Evolutionary conservation across 2,113 vertebrate species (phyloP), one percentile per base, ranked within the genome.

Genomic region (Dunckerocampus dactyliophorus): DNA sequence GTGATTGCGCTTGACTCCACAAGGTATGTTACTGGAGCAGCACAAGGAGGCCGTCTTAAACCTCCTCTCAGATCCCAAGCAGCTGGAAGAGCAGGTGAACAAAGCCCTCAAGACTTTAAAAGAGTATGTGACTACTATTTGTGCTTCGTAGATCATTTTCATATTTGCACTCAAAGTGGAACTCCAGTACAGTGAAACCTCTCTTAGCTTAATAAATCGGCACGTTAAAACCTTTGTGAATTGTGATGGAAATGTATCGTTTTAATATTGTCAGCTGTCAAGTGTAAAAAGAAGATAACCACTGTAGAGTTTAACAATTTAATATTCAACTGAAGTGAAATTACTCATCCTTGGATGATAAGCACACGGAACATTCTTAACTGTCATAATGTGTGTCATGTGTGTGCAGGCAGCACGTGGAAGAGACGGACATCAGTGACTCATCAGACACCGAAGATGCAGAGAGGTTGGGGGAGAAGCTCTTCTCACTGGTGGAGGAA

Each of bases 11-110:
- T 51, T 52, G 54, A 20, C 14, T 52, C 6, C 51, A n/a, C 60
- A 92, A 91, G 54, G 91, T 39, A 92, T 92, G 91, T 76, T 92
- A 46, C 72, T 92, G 53, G 91, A 92, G 72, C 89, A 91, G 78
- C 82, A 86, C 43, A 89, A 88, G 75, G 80, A 90, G 12, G 76
- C 74, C 0, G 77, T 92, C 20, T 75, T 87, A 65, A 83, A 85
- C 9, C 83, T 92, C 16, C 69, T 92, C 8, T 88, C 87, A 21
- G 79, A 91, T 64, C 76, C 80, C 1, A 58, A 64, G 17, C 76
- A 88, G 20, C 77, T 92, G 63, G 87, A 90, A 69, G 84, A 91
- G 64, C 85, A 83, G 53, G 79, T 92, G 67, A 80, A 83, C 21
- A 47, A 79, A 1, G 90, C 91, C 12, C 63, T 90, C 55, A 83